Base-by-base conservation (phyloP, 2,113 vertebrate genomes). In the Damaliscus lunatus region DNA sequence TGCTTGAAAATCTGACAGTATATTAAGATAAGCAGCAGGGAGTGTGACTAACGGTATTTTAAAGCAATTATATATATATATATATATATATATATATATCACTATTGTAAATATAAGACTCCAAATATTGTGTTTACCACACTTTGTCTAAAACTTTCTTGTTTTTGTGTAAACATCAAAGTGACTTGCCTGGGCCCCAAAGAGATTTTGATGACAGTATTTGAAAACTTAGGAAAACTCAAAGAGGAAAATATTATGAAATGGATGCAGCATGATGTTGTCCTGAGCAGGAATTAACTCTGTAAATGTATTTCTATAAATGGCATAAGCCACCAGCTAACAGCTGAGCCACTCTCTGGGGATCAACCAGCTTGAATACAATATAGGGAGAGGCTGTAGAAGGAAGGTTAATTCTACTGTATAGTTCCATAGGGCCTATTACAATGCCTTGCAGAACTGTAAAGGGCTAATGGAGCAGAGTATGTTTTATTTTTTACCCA, bases 401-500 rank as follows among this genome's bases (percentile, higher is more conserved):
- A 80, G 31, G 33, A 67, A 95, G 57, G 14, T 50, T 92, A n/a
- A 82, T 96, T 94, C 60, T 92, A 86, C 60, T 94, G 33, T 62
- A 0, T 74, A 40, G 46, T 85, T 96, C 90, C 78, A 4, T 17
- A 17, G 25, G 46, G 43, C 14, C 60, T 60, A 12, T 74, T 86
- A 11, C 81, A 90, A n/a, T 67, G 21, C 46, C 36, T 25, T 94
- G 46, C n/a, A 86, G 85, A 96, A 93, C 31, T 64, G 5, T 90
- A 83, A 97, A 97, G 33, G 57, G 15, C 67, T 94, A 88, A 91
- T 92, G n/a, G 16, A 87, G 46, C 15, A 64, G 78, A n/a, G 14
- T 67, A 36, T 71, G 36, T 50, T 94, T 95, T 94, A 94, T 89
- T 92, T 92, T 95, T 97, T 96, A 96, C 33, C 64, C 52, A 59